phyloP scores from a whole-genome alignment of 2,797 vertebrate genomes.

The Rousettus madagascariensis region DNA sequence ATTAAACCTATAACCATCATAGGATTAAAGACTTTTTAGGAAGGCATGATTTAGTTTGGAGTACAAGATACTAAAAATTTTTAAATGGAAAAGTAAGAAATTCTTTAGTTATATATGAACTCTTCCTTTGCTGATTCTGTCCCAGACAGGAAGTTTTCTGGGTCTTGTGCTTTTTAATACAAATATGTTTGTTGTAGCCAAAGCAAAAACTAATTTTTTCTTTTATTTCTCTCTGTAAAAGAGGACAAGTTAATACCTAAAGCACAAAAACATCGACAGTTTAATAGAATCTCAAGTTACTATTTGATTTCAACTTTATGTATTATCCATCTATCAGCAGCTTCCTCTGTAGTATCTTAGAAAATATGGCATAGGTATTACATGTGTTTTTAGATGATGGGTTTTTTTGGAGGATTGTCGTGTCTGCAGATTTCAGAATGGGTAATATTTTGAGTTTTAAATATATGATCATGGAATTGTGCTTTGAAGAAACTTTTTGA shows the following conservation, averaged over 20 bases:
- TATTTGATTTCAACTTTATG: background rate
- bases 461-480: background rate
- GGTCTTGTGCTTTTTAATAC: slow-evolving; percentile 10
- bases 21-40: background rate
- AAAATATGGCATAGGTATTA: slow-evolving; percentile 34
- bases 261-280: slow-evolving; percentile 6
- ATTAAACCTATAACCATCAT: background rate
- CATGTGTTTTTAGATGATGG: background rate
- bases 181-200: background rate
- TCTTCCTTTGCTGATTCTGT: background rate
- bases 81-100: slow-evolving; percentile 1
- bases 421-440: background rate
- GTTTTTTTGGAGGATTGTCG: background rate
- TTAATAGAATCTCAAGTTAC: slow-evolving; percentile 17
- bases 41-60: slow-evolving; percentile 17
- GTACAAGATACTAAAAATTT: background rate
- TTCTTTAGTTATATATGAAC: background rate
- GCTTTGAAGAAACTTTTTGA: slow-evolving; percentile 45
- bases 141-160: background rate
- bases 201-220: background rate
- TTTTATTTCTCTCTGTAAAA: slow-evolving; percentile 15
- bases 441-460: slow-evolving; percentile 40
- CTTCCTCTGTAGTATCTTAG: slow-evolving; percentile 9
- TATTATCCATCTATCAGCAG: background rate
- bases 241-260: background rate